phyloP scores from a whole-genome alignment of 2,888 invertebrate species.

The Chloroclysta siterata region DNA sequence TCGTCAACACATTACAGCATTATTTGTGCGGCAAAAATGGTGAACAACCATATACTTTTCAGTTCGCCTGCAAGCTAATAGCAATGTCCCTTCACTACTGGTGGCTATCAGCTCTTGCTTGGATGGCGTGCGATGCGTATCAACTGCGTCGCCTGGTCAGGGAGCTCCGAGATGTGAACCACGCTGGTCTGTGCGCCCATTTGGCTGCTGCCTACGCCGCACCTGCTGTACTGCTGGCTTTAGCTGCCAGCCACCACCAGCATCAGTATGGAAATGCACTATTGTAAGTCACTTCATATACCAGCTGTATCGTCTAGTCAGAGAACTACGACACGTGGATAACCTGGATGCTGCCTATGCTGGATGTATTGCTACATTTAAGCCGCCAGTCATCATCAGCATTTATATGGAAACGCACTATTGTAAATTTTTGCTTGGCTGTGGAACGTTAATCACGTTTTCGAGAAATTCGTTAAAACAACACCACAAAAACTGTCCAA shows the following conservation, averaged over 20 bases:
- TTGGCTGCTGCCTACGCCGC: constrained; percentile 96
- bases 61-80: constrained; percentile 94
- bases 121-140: constrained; percentile 96
- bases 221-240: constrained; percentile 95
- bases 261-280: constrained; percentile 97
- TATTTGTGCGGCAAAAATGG: neutral
- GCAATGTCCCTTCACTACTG: constrained; percentile 97
- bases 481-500: too few species aligned
- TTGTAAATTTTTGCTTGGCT: too few species aligned
- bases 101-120: constrained; percentile 95
- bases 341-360: too few species aligned
- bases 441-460: too few species aligned
- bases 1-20: neutral
- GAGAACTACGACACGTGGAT: too few species aligned
- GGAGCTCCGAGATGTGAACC: constrained; percentile 98
- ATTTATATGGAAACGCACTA: too few species aligned
- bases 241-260: constrained; percentile 96
- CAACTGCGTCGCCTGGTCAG: constrained; percentile 97
- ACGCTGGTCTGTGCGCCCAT: constrained; percentile 96
- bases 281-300: constrained; percentile 88
- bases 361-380: too few species aligned
- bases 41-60: constrained; percentile 28
- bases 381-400: too few species aligned
- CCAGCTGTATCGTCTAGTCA: too few species aligned
- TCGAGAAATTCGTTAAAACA: too few species aligned